Evolutionary conservation across 1,140 invertebrate genomes (phyloP).

Genomic region (Halyomorpha halys): DNA sequence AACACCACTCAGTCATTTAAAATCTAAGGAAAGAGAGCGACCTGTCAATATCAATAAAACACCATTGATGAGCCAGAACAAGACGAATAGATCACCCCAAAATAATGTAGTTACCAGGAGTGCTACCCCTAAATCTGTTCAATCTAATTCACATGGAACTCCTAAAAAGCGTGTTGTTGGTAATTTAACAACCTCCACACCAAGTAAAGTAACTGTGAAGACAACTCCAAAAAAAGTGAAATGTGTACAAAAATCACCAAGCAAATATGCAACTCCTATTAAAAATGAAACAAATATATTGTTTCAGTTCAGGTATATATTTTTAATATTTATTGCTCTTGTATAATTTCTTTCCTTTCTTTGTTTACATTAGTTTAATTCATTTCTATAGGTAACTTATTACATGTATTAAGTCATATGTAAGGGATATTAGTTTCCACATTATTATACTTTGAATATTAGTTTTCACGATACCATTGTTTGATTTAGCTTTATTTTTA

Average conservation of each 20-base stretch:
- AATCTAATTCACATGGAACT: not conserved
- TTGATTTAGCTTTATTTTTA: too few relatives aligned
- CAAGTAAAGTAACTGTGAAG: too few relatives aligned
- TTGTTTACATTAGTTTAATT: too few relatives aligned
- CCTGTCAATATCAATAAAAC: not conserved
- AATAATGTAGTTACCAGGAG: not conserved
- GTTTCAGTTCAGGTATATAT: slow-evolving; percentile 7
- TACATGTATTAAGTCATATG: too few relatives aligned
- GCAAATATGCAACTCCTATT: not conserved
- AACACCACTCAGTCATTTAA: not conserved
- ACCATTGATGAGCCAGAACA: not conserved
- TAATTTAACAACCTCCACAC: too few relatives aligned
- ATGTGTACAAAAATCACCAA: not conserved
- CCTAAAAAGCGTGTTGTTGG: too few relatives aligned
- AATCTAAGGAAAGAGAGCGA: not conserved
- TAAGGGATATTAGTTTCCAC: too few relatives aligned
- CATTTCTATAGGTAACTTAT: too few relatives aligned
- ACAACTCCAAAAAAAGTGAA: too few relatives aligned
- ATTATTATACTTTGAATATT: too few relatives aligned
- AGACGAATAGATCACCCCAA: not conserved
- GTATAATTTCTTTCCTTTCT: too few relatives aligned
- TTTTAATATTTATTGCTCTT: not conserved
- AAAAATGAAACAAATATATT: slow-evolving; percentile 6
- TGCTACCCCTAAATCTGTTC: not conserved
- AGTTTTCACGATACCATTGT: too few relatives aligned